Evolutionary conservation across 2,888 invertebrate genomes (phyloP), one percentile per base, ranked within the genome.

Genomic region (Stegophylla sp.): DNA sequence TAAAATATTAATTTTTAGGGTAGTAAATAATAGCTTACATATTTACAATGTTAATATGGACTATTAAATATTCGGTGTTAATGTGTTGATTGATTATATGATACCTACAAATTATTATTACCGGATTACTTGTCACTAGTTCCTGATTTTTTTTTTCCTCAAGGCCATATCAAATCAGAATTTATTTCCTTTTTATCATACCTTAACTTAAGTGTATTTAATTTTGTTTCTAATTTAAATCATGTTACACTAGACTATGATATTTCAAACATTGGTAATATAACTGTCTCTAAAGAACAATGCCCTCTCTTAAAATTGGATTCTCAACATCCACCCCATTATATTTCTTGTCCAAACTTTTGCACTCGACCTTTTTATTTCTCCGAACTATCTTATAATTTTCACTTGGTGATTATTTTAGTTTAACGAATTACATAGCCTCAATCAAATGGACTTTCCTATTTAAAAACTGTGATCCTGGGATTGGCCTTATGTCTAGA

Each of bases 141-240:
- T n/a, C 53, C 53, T n/a, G 53, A 53, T 53, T 53, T 53, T 53
- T 53, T n/a, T 53, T 3, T 2, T 53, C 53, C 3, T n/a, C n/a
- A n/a, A n/a, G 53, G 53, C 7, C 53, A 3, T n/a, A 53, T n/a
- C 17, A 7, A 53, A 53, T n/a, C 53, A 1, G 53, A 53, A n/a
- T n/a, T n/a, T 53, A 53, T n/a, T 53, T 53, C n/a, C 51, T 53
- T 53, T 53, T 17, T 53, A 53, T 53, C 53, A n/a, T 53, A 53
- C n/a, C 53, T 53, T n/a, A 53, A 53, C 7, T 2, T 53, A n/a
- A 17, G 7, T 53, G 5, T n/a, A 53, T 53, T n/a, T 15, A 53
- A 53, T 53, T 53, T n/a, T n/a, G 53, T 53, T 53, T 4, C n/a
- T 15, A 53, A 53, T 53, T n/a, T 4, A n/a, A 53, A 53, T 15